phyloP scores from a whole-genome alignment of 1,140 invertebrate genomes.

The Hermetia illucens region DNA sequence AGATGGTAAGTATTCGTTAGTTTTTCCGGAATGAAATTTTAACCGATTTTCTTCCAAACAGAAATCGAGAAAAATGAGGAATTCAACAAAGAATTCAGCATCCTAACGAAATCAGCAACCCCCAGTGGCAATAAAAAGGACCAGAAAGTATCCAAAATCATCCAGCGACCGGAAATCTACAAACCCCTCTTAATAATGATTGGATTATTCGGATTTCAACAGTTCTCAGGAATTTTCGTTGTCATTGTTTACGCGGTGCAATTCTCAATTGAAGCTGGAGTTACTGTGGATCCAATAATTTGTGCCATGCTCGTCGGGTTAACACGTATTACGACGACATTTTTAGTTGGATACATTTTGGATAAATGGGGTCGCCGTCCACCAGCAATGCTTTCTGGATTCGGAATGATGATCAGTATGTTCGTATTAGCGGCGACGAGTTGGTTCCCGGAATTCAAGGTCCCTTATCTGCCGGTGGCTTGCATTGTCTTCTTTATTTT shows the following conservation, averaged over 20 bases:
- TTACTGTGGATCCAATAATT: slow-evolving; percentile 40
- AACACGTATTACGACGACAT: slow-evolving; percentile 36
- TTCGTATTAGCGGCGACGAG: slow-evolving; percentile 29
- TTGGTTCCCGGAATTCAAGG: slow-evolving; percentile 16
- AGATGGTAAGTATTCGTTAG: slow-evolving; percentile 13
- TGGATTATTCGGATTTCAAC: slow-evolving; percentile 58
- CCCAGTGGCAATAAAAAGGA: too few relatives aligned
- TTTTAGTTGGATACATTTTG: slow-evolving; percentile 36
- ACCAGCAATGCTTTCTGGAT: slow-evolving; percentile 42
- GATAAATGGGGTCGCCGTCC: slow-evolving; percentile 41
- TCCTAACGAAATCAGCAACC: too few relatives aligned
- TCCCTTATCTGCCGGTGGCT: slow-evolving; percentile 31
- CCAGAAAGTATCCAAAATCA: too few relatives aligned
- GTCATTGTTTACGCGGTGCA: slow-evolving; percentile 59
- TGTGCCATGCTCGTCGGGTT: slow-evolving; percentile 40
- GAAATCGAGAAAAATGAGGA: too few relatives aligned
- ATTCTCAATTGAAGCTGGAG: slow-evolving; percentile 42
- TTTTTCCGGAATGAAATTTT: too few relatives aligned
- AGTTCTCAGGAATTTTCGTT: slow-evolving; percentile 62
- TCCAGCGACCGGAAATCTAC: slow-evolving; percentile 33
- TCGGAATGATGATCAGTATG: slow-evolving; percentile 45
- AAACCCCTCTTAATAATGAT: slow-evolving; percentile 51
- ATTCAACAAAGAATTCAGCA: too few relatives aligned
- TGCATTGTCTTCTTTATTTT: slow-evolving; percentile 44
- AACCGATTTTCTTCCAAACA: too few relatives aligned